Evolutionary conservation across 2,797 vertebrate genomes (phyloP).

Genomic region (Pseudochirops cupreus): DNA sequence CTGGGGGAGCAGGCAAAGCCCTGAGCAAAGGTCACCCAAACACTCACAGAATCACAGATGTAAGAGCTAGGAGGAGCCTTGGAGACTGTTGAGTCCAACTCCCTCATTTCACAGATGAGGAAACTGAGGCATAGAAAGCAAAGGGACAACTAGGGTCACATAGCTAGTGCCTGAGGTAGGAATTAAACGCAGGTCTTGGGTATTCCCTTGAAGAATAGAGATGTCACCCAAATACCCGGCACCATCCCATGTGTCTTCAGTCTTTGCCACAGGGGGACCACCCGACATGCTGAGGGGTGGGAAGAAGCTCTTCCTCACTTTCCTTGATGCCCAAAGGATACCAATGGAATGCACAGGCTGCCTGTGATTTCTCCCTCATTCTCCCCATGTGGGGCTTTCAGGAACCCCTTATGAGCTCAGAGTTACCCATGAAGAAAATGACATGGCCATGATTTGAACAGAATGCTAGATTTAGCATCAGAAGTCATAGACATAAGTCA

Average conservation of each 20-base stretch:
- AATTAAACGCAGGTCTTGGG: background rate
- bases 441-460: background rate
- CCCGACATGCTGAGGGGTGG: background rate
- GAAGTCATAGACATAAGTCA: background rate
- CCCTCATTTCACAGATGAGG: background rate
- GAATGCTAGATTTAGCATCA: background rate
- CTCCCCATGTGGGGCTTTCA: background rate
- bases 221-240: background rate
- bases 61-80: background rate
- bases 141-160: too few species aligned
- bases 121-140: background rate
- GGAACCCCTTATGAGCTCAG: background rate
- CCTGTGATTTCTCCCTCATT: background rate
- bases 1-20: background rate
- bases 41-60: background rate
- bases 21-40: background rate
- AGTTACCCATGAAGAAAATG: background rate
- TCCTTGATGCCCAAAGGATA: background rate
- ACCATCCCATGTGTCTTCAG: background rate
- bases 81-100: background rate
- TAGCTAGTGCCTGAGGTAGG: background rate
- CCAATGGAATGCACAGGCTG: background rate
- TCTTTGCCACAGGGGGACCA: background rate
- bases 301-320: background rate
- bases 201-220: background rate